Evolutionary conservation across 2,113 vertebrate genomes (phyloP).

Genomic region (Mastomys coucha): DNA sequence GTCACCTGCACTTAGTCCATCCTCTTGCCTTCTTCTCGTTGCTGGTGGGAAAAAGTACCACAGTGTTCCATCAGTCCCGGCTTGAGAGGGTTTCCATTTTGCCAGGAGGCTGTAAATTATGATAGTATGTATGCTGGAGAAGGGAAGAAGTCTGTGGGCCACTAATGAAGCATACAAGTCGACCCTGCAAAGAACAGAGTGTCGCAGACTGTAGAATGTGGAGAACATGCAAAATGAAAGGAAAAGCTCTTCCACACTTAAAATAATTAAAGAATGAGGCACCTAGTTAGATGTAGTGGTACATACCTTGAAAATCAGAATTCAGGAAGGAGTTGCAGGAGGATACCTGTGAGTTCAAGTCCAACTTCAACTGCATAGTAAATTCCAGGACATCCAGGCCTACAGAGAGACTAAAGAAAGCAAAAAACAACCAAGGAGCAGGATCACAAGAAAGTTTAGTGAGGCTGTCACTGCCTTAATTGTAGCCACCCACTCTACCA

Average conservation of each 20-base stretch:
- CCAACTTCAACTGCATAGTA: neutral
- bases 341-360: neutral
- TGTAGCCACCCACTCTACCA: neutral
- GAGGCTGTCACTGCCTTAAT: neutral
- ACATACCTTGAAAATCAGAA: neutral
- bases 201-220: neutral
- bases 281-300: neutral
- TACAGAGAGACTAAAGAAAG: neutral
- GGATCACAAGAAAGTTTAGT: neutral
- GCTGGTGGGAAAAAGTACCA: neutral
- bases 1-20: neutral
- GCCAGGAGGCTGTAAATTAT: neutral
- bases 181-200: too few relatives aligned
- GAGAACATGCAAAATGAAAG: neutral
- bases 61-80: neutral
- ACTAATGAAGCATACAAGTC: neutral
- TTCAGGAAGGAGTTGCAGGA: neutral
- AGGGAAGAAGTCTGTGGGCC: neutral
- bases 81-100: neutral
- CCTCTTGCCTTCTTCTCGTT: neutral
- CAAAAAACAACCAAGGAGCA: neutral
- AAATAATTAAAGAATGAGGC: too few relatives aligned
- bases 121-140: neutral
- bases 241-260: too few relatives aligned
- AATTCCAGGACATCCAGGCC: too few relatives aligned